These are phyloP conservation scores for Noctua janthina DNA, from an alignment of 2,888 invertebrate genomes.

Conservation along the genomic window DNA sequence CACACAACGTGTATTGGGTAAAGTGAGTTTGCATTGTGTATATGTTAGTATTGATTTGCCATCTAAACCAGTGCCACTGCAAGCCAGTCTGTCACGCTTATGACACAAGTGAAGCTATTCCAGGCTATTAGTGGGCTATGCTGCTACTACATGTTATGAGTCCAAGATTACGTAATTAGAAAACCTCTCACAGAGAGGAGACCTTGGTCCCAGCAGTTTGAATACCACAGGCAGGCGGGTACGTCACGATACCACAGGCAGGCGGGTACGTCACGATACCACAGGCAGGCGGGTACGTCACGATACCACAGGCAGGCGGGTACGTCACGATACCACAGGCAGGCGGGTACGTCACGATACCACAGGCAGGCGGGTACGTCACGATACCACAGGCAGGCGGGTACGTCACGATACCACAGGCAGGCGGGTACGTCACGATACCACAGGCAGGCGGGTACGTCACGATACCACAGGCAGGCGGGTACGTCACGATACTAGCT, in stretches of 20 bases:
- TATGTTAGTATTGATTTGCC: background rate
- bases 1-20: background rate
- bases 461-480: too few relatives aligned
- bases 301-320: too few relatives aligned
- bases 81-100: background rate
- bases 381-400: too few relatives aligned
- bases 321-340: background rate
- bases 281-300: background rate
- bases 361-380: background rate
- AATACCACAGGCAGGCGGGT: too few relatives aligned
- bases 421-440: background rate
- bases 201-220: too few relatives aligned
- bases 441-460: background rate
- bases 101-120: background rate
- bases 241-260: background rate
- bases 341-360: background rate
- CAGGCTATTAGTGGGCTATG: background rate
- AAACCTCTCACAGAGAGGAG: background rate
- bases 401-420: background rate
- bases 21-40: background rate
- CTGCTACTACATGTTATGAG: background rate
- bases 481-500: background rate
- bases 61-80: background rate
- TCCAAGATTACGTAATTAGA: background rate
- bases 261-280: background rate